A percentile compares a stretch with the other conserved stretches of the same genome.
These are phyloP conservation scores for Marmota monax DNA, from an alignment of 2,113 vertebrate genomes.

Conservation along the genomic window DNA sequence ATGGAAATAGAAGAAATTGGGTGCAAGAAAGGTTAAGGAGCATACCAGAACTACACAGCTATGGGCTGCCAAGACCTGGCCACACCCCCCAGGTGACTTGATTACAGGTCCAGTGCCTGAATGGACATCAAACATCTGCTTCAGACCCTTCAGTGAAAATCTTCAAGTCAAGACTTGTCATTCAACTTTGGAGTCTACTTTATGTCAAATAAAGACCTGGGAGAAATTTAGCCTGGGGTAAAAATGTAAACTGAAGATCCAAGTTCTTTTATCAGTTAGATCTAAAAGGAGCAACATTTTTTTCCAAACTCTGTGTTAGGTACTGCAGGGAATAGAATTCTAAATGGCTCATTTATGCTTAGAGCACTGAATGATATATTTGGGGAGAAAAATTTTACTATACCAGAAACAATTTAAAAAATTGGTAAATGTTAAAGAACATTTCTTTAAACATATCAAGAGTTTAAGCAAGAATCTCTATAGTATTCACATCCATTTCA, in stretches of 20 bases:
- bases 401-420: background rate
- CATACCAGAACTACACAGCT: background rate
- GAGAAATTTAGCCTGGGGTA: background rate
- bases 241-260: background rate
- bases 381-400: background rate
- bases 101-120: fast-evolving
- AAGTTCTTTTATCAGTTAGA: too few relatives aligned
- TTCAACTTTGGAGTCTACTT: background rate
- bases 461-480: background rate
- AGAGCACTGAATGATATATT: background rate
- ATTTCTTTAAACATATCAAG: background rate
- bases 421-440: background rate
- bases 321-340: background rate
- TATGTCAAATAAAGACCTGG: background rate
- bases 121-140: background rate
- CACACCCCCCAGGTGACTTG: background rate
- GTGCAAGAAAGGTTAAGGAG: background rate
- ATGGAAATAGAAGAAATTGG: background rate
- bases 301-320: background rate
- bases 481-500: background rate
- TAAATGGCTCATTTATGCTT: background rate
- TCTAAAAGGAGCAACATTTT: background rate
- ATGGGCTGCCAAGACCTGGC: too few relatives aligned
- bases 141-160: background rate
- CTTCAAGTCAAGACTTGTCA: background rate